Conservation (phyloP, 2,888 invertebrate species). For the Leucophenga maculata region DNA sequence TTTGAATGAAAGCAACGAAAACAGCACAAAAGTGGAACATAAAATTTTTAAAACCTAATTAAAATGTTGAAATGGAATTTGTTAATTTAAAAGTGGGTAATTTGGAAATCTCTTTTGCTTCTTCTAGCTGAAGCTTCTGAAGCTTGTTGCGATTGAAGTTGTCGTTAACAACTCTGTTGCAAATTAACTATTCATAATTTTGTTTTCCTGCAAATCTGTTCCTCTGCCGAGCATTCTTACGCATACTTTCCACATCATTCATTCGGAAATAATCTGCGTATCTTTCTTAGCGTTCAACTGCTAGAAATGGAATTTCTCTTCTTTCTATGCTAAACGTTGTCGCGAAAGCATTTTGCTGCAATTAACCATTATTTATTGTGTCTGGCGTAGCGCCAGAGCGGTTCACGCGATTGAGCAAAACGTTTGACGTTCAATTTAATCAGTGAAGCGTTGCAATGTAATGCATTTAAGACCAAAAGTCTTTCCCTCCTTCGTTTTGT, state of each 20-base stretch:
- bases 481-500: not conserved
- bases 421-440: constrained; percentile 50
- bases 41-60: constrained; percentile 67
- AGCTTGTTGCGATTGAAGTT: too few relatives aligned
- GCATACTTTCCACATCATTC: too few relatives aligned
- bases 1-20: constrained; percentile 16
- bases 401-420: not conserved
- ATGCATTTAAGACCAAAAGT: constrained; percentile 53
- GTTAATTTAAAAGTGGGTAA: constrained; percentile 66
- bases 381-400: constrained; percentile 43
- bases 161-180: constrained; percentile 62
- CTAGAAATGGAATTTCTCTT: not conserved
- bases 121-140: constrained; percentile 5
- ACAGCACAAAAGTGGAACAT: constrained; percentile 38
- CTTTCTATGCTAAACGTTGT: too few relatives aligned
- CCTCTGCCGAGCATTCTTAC: too few relatives aligned
- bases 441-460: constrained; percentile 36
- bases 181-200: constrained; percentile 65
- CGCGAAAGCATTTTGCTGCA: constrained; percentile 54
- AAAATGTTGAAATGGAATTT: constrained; percentile 67
- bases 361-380: constrained; percentile 69
- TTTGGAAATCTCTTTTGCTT: constrained; percentile 39
- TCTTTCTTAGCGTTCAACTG: not conserved
- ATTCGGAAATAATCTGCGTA: too few relatives aligned
- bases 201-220: constrained; percentile 35